Evolutionary conservation across 2,888 invertebrate genomes (phyloP), one percentile per base, ranked within the genome.

Genomic region (Hyppa rectilinea): DNA sequence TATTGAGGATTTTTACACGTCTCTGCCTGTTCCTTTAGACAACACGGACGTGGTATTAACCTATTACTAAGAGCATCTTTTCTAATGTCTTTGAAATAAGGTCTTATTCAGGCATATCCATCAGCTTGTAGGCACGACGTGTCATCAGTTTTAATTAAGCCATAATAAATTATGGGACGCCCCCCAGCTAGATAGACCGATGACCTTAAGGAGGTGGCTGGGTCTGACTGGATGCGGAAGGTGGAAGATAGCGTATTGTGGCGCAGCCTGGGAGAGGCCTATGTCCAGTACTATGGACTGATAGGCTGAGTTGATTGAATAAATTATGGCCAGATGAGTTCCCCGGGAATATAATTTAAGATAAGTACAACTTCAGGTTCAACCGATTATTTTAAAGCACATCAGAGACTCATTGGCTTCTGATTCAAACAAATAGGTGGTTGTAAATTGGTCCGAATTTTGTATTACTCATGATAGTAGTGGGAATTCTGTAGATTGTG

Each of bases 401-500:
- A 50, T 36, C 1, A 1, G 78, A 58, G 62, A 78, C 62, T 38
- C 45, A 29, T 61, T 58, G 34, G 10, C 3, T 53, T 55, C n/a
- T 59, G 4, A 9, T 34, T 43, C 2, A 31, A 14, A 49, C 7
- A 49, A 56, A 55, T 70, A 5, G 6, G 40, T 38, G 0, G 29
- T 20, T 31, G 45, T 58, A 56, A 47, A 45, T 58, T 52, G 14
- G 50, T 58, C 71, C 71, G 71, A 31, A 29, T 50, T 20, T 56
- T 38, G 50, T 49, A 71, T 71, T 71, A 61, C 47, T 78, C 55
- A 61, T 71, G 31, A 29, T 12, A 20, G 49, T 47, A 38, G 2
- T 17, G 78, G 45, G 74, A 71, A 40, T 58, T 47, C 29, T 2
- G 17, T 31, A 12, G 36, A 14, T 71, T 68, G 12, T 6, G 29